Conservation (phyloP, 2,113 vertebrate genomes). For the Hemiprocne comata region DNA sequence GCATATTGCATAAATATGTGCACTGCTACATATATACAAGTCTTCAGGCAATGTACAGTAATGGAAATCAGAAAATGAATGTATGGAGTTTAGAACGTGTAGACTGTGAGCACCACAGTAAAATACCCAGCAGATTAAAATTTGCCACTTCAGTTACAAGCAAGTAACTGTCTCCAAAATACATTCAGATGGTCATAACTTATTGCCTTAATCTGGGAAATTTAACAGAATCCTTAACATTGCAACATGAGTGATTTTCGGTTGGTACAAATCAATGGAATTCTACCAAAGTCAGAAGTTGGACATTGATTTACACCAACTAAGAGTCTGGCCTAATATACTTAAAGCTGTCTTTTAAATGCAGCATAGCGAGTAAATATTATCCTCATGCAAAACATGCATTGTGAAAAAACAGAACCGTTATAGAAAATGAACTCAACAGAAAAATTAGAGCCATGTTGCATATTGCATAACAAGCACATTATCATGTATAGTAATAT, state of each 20-base stretch:
- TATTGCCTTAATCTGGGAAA: neutral
- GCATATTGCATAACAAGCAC: neutral
- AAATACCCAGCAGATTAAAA: neutral
- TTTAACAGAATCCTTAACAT: neutral
- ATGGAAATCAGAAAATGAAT: neutral
- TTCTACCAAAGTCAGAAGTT: neutral
- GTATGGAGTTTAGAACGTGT: neutral
- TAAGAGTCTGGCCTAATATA: neutral
- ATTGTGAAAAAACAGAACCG: neutral
- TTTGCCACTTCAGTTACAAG: neutral
- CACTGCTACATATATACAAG: neutral
- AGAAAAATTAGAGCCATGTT: neutral
- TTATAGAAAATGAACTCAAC: neutral
- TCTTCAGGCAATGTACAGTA: neutral
- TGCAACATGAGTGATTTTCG: fast-evolving
- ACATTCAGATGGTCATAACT: neutral
- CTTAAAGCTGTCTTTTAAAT: neutral
- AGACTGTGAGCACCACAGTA: neutral
- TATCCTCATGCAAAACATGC: fast-evolving
- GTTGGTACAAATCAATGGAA: neutral
- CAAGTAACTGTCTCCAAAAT: neutral
- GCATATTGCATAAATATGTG: neutral
- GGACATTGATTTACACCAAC: neutral
- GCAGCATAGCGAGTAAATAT: neutral
- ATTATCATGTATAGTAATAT: neutral